A percentile compares a stretch with the other conserved stretches of the same genome.
Conservation (phyloP, 2,797 vertebrate genomes). For the Melopsittacus undulatus region DNA sequence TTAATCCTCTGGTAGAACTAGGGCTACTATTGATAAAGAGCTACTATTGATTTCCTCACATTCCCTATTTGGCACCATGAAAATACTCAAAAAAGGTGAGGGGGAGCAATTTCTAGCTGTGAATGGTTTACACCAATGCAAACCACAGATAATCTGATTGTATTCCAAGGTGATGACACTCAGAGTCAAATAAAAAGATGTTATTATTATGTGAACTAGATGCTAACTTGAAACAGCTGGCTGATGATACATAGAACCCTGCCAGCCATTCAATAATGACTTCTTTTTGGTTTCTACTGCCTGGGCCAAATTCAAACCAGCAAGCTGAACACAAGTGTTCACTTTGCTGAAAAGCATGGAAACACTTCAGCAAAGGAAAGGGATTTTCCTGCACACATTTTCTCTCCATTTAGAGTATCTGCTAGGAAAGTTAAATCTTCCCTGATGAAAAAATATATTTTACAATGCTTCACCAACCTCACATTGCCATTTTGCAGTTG, state of each 20-base stretch:
- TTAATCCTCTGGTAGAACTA: not conserved
- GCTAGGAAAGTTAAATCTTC: not conserved
- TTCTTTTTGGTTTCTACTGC: conserved; percentile 36
- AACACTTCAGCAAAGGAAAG: not conserved
- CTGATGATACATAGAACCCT: not conserved
- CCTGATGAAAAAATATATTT: fast-evolving
- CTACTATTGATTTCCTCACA: not conserved
- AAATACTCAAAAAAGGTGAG: not conserved
- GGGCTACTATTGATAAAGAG: not conserved
- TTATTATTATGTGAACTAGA: conserved; percentile 29
- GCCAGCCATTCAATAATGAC: conserved; percentile 1
- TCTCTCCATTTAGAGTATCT: not conserved
- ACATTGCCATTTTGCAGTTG: not conserved
- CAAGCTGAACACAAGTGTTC: not conserved
- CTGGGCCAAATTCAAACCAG: not conserved
- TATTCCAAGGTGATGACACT: conserved; percentile 13
- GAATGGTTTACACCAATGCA: not conserved
- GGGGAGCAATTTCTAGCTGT: not conserved
- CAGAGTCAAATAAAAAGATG: conserved; percentile 2
- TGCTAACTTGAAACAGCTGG: not conserved
- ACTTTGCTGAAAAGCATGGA: not conserved
- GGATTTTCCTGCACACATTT: not conserved
- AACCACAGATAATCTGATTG: not conserved
- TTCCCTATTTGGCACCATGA: not conserved
- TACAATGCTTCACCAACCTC: not conserved